These are phyloP conservation scores for Chelon auratus DNA, from an alignment of 2,797 vertebrate genomes.

Conservation along the genomic window DNA sequence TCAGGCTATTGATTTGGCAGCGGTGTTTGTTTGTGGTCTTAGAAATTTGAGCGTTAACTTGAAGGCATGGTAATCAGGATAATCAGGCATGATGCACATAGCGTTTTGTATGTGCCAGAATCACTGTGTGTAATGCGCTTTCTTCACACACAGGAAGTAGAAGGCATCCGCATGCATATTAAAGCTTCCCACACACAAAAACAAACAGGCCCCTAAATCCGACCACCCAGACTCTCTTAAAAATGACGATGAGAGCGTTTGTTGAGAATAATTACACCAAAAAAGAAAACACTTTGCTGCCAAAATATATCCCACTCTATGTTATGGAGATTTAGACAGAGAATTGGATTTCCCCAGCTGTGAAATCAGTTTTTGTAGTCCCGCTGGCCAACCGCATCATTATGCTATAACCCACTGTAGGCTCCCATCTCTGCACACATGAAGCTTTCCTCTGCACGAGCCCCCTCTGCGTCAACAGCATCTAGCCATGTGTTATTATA, in stretches of 20 bases:
- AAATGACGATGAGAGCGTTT: slow-evolving; percentile 57
- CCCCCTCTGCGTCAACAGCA: slow-evolving; percentile 48
- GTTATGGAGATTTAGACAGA: slow-evolving; percentile 79
- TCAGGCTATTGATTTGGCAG: slow-evolving; percentile 66
- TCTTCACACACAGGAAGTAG: slow-evolving; percentile 37
- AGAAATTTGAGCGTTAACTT: slow-evolving; percentile 49
- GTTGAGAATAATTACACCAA: slow-evolving; percentile 72
- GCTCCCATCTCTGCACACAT: slow-evolving; percentile 51
- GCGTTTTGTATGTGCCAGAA: slow-evolving; percentile 16
- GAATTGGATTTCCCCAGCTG: slow-evolving; percentile 84
- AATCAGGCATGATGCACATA: slow-evolving; percentile 54
- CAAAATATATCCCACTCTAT: slow-evolving; percentile 76
- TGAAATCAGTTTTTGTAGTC: slow-evolving; percentile 84
- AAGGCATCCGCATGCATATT: slow-evolving; percentile 15
- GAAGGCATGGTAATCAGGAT: slow-evolving; percentile 56
- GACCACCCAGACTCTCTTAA: slow-evolving; percentile 37
- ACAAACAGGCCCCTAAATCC: slow-evolving; percentile 41
- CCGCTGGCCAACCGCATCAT: slow-evolving; percentile 73
- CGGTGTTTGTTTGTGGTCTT: slow-evolving; percentile 53
- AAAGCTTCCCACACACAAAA: slow-evolving; percentile 35
- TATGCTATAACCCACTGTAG: slow-evolving; percentile 54
- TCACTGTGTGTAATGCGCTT: slow-evolving; percentile 14
- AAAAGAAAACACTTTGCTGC: slow-evolving; percentile 72
- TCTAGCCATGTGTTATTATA: slow-evolving; percentile 49
- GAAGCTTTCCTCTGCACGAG: slow-evolving; percentile 40